Percentiles rank a stretch among this genome's conserved stretches.
Evolutionary conservation across 92 coral and sea anemone species (phyloP).

Genomic region (Pocillopora meandrina): DNA sequence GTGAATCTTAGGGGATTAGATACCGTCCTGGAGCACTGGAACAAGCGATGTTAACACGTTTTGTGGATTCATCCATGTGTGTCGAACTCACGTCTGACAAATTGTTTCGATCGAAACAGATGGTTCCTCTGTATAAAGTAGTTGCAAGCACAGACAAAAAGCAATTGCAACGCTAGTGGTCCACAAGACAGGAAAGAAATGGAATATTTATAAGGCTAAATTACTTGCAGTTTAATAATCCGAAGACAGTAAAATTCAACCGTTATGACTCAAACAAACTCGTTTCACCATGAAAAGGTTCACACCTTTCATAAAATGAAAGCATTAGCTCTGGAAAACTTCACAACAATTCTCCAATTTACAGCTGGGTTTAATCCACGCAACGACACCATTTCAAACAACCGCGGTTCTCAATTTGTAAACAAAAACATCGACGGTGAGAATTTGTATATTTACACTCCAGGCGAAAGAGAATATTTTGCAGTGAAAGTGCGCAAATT

Average conservation of each 20-base stretch:
- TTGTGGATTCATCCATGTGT: constrained; percentile 17
- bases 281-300: constrained; percentile 18
- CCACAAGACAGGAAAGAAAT: constrained; percentile 11
- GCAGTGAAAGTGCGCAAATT: constrained; percentile 2
- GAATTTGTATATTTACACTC: constrained; percentile 12
- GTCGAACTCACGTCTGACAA: constrained; percentile 14
- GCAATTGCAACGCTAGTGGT: not conserved
- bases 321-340: not conserved
- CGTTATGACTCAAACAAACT: not conserved
- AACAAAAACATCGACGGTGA: constrained; percentile 29
- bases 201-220: constrained; percentile 13
- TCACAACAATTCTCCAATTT: not conserved
- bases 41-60: not conserved
- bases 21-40: not conserved
- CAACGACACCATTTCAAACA: constrained; percentile 25
- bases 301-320: constrained; percentile 6
- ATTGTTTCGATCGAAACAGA: not conserved
- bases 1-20: constrained; percentile 9
- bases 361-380: constrained; percentile 12
- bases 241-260: not conserved
- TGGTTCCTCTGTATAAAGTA: not conserved
- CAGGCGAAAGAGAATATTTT: not conserved
- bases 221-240: not conserved
- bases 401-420: constrained; percentile 33
- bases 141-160: not conserved